Conservation (phyloP, 2,888 invertebrate species). For the Teinopalpus imperialis region DNA sequence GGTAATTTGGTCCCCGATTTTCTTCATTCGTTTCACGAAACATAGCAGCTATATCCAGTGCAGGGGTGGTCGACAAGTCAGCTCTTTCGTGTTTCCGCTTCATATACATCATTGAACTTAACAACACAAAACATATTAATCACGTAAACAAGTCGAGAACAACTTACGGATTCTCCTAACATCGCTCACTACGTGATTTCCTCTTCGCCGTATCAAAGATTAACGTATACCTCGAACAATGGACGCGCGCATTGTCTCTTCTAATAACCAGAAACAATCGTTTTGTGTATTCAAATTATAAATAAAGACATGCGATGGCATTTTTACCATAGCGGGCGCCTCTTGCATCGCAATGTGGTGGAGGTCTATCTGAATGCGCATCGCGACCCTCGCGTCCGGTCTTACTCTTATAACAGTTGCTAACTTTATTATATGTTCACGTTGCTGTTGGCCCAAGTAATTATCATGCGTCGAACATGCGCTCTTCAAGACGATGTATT, state of each 20-base stretch:
- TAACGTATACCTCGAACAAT: constrained; percentile 44
- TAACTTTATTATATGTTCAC: constrained; percentile 36
- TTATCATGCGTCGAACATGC: constrained; percentile 23
- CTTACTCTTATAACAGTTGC: constrained; percentile 68
- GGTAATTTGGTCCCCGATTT: no score
- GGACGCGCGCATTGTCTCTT: constrained; percentile 68
- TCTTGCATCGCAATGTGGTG: constrained; percentile 74
- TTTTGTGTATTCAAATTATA: constrained; percentile 66
- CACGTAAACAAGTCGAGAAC: constrained; percentile 40
- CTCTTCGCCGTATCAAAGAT: constrained; percentile 57
- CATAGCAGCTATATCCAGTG: no score
- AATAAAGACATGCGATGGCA: constrained; percentile 62
- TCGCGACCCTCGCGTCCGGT: constrained; percentile 69
- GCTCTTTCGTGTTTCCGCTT: no score
- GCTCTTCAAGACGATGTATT: constrained; percentile 10
- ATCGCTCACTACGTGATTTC: constrained; percentile 64
- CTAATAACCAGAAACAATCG: constrained; percentile 67
- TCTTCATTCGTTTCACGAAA: no score
- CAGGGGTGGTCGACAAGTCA: no score
- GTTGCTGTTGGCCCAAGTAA: constrained; percentile 14
- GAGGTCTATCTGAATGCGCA: constrained; percentile 70
- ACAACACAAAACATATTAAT: constrained; percentile 25
- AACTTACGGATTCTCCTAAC: constrained; percentile 59
- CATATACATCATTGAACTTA: constrained; percentile 26
- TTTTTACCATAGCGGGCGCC: constrained; percentile 71